Evolutionary conservation across 2,888 invertebrate genomes (phyloP), one percentile per base, ranked within the genome.

Genomic region (Tetheella fluctuosa): DNA sequence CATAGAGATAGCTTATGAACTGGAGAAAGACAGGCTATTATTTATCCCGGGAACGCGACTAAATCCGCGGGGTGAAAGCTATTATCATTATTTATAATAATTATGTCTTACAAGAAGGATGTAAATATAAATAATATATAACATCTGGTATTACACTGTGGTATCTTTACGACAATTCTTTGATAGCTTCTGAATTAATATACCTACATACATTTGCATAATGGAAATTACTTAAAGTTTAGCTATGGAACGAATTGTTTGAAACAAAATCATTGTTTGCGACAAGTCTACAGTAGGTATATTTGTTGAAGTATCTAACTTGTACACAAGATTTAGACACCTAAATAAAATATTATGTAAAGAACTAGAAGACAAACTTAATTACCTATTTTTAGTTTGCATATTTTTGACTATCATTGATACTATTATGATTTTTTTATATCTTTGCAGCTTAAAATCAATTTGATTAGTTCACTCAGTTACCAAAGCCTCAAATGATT

Each of bases 211-310:
- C 20, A 12, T 55, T 55, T 23, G 20, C 12, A 55, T 55, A 23
- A 23, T 34, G 23, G 34, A 34, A 55, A 34, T 34, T 37, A n/a
- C 39, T 55, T 6, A 34, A 34, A 23, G 34, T 55, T 6, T 55
- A 55, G 17, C 8, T 55, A 13, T 20, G 12, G 12, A 55, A 20
- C 37, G 6, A 17, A 34, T 13, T 54, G 30, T n/a, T 7, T 39
- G 15, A 39, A n/a, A n/a, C 39, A 39, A 39, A n/a, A 39, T n/a
- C 39, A n/a, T n/a, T n/a, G 39, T 39, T 39, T 4, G 39, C 15
- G 39, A 39, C n/a, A 39, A 37, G 39, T n/a, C 39, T 39, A 39
- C 39, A 39, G n/a, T n/a, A n/a, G n/a, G n/a, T n/a, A n/a, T n/a
- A 39, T 39, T 39, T 39, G 7, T n/a, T n/a, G 39, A 39, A n/a